Evolutionary conservation across 2,797 vertebrate species (phyloP).

Genomic region (Schizopygopsis malacanthus): DNA sequence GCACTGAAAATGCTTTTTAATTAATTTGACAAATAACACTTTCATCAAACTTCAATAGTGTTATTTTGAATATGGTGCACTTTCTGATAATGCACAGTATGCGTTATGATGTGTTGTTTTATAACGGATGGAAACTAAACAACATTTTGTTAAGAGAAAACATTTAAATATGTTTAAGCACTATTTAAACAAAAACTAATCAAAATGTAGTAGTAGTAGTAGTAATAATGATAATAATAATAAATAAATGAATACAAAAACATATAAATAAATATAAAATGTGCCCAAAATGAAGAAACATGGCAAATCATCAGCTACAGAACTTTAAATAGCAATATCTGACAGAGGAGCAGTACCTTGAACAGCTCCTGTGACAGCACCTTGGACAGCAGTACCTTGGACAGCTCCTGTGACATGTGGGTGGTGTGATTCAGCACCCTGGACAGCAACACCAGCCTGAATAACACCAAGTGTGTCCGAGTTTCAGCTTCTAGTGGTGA

Average conservation of each 20-base stretch:
- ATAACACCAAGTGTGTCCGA: conserved; percentile 43
- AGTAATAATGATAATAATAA: neutral
- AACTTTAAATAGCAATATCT: conserved; percentile 13
- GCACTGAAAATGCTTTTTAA: neutral
- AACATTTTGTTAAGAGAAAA: neutral
- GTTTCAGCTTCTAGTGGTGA: conserved; percentile 50
- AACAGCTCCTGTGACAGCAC: too few relatives aligned
- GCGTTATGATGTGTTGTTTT: neutral
- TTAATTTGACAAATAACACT: neutral
- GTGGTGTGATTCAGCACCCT: conserved; percentile 63
- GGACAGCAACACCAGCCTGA: conserved; percentile 61
- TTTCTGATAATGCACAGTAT: neutral
- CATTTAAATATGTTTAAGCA: neutral
- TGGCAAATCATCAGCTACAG: conserved; percentile 4
- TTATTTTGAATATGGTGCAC: neutral
- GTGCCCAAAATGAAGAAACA: neutral
- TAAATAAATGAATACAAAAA: too few relatives aligned
- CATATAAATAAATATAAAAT: neutral
- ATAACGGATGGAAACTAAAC: neutral
- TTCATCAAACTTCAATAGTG: neutral
- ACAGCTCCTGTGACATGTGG: neutral
- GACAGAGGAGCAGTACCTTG: conserved; percentile 56
- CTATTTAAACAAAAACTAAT: neutral
- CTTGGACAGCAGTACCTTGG: too few relatives aligned
- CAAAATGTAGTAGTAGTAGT: neutral